Conservation (phyloP, 2,113 vertebrate species). For the Dinomys branickii region DNA sequence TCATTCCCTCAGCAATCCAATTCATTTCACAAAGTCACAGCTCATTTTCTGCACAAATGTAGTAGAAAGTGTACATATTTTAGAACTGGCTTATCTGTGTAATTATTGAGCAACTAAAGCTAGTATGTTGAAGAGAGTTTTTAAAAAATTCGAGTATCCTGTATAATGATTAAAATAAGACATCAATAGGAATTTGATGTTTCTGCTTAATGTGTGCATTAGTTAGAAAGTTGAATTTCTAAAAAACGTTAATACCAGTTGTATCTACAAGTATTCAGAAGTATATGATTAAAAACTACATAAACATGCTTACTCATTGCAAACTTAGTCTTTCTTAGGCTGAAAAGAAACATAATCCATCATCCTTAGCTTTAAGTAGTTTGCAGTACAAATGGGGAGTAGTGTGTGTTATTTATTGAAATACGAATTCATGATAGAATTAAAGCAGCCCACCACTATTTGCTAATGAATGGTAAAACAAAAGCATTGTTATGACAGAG, state of each 20-base stretch:
- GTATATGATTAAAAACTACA: not conserved
- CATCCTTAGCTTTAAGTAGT: constrained; percentile 22
- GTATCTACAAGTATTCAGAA: not conserved
- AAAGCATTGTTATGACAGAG: not conserved
- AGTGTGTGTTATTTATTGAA: constrained; percentile 40
- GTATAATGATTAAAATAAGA: not conserved
- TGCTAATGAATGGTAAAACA: not conserved
- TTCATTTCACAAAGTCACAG: not conserved
- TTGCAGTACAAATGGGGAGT: not conserved
- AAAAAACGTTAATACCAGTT: constrained; percentile 10
- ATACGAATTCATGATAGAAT: constrained; percentile 20
- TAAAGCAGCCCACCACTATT: not conserved
- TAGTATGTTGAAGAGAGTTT: not conserved
- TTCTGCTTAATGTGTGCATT: constrained; percentile 36
- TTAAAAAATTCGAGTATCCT: not conserved
- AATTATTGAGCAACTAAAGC: not conserved
- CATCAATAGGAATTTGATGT: not conserved
- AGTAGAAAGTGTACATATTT: not conserved
- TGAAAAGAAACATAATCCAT: constrained; percentile 33
- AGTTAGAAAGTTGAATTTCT: constrained; percentile 24
- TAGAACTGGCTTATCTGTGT: constrained; percentile 19
- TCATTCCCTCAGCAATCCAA: not conserved
- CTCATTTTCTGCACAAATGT: constrained; percentile 3
- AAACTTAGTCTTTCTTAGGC: not conserved
- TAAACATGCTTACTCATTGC: constrained; percentile 22